Base-by-base conservation (phyloP, 2,113 vertebrate genomes). In the Pachypanchax playfairii region DNA sequence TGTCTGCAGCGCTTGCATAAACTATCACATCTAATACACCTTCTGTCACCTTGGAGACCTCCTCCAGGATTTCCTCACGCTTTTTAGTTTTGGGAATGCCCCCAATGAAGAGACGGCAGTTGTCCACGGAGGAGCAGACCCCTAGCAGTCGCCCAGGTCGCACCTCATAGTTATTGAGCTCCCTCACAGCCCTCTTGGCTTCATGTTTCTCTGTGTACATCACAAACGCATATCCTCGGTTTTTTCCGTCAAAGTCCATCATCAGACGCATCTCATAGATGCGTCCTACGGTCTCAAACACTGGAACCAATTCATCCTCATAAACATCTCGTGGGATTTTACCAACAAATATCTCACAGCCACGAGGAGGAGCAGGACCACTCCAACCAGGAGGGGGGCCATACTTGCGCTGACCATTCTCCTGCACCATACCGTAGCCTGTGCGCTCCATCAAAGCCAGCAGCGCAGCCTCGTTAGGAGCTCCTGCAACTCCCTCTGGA, bases 171-270 rank as follows among this genome's bases (percentile, higher is more conserved):
- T 99, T 99, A 88, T 99, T 99, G 69, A 99, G 94, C 85, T 99
- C 97, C 14, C 96, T 92, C 48, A 99, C 96, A 0, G 97, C 97
- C 3, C 94, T 93, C 87, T 98, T 98, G 0, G 97, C 97, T 75
- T 99, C 97, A 0, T 93, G 91, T 86, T 98, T 98, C 84, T 95
- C 94, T 0, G 96, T 95, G 90, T 96, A 99, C 93, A 95, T 99
- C 54, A 98, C 96, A 0, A 98, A 98, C 28, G 97, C 97, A 0
- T 99, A 99, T 42, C 97, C 97, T 0, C 97, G 92, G 88, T 99
- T 99, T 89, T 98, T 98, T 42, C 97, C 97, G 0, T 99, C 97
- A 8, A 99, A 99, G 89, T 99, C 97, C 97, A 98, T 98, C 97
- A 99, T 99, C 60, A 99, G 86, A 13, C 97, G 96, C 95, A 99